Evolutionary conservation across 2,113 vertebrate species (phyloP), one percentile per base, ranked within the genome.

Genomic region (Gracilinanus agilis): DNA sequence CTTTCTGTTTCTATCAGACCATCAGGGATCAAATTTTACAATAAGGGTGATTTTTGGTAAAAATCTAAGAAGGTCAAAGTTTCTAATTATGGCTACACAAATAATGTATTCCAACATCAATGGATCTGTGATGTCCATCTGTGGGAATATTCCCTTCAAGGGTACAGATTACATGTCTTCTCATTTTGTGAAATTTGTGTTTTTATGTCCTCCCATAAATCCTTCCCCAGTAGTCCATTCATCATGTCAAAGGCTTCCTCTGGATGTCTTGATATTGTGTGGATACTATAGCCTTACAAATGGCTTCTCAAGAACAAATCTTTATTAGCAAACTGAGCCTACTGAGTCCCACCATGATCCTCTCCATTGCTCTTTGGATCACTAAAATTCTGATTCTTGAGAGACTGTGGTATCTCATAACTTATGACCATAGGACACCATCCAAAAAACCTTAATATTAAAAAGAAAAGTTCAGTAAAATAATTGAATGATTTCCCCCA

Each of bases 1-100:
- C 53, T 94, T 53, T 90, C 27, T 56, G 44, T 94, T 94, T 90
- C 34, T 91, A 89, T 92, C 93, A 92, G 93, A 91, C 53, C 49
- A 34, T 49, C 2, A 21, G 92, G 34, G 24, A 11, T 89, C 29
- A 25, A 34, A 49, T 49, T 56, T 6, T 61, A 27, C 9, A n/a
- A 44, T 29, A 67, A 24, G 2, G 56, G 93, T 75, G 27, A 53
- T 94, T 91, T 29, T 54, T 54, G 91, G 56, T 23, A 53, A 88
- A 92, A 24, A 44, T 49, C 44, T 1, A 56, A 58, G 1, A n/a
- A 61, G 54, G 90, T 90, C 61, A 21, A 54, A 44, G 67, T 90
- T 93, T 92, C 93, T 93, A 93, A 44, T 90, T 53, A 83, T 55
- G 44, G 58, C 53, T 55, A n/a, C 94, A 34, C 34, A 58, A 16